phyloP scores from a whole-genome alignment of 2,888 invertebrate species.

The Strigamia transsilvanica region DNA sequence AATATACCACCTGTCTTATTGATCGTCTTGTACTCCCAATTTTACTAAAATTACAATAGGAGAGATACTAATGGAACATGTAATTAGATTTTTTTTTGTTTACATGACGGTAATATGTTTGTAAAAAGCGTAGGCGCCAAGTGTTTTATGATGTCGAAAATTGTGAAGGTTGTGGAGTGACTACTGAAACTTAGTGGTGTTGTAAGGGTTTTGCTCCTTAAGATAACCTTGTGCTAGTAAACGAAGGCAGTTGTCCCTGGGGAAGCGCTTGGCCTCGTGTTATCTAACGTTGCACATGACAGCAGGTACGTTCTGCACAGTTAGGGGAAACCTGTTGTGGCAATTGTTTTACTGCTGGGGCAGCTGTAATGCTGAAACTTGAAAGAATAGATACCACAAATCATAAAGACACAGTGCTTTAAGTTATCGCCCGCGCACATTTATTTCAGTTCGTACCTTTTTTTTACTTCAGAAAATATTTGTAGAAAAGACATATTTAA shows the following conservation, averaged over 20 bases:
- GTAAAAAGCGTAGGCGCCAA: background rate
- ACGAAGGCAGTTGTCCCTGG: slow-evolving; percentile 41
- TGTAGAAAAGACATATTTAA: too few species aligned
- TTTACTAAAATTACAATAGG: background rate
- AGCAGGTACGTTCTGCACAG: slow-evolving; percentile 49
- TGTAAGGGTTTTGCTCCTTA: slow-evolving; percentile 49
- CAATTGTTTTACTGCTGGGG: slow-evolving; percentile 55
- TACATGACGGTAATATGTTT: background rate
- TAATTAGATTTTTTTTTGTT: background rate
- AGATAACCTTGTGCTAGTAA: slow-evolving; percentile 50
- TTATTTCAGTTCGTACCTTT: background rate
- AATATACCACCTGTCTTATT: slow-evolving; percentile 20
- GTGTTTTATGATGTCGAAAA: slow-evolving; percentile 29
- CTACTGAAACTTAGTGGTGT: slow-evolving; percentile 29
- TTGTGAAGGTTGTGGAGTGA: background rate
- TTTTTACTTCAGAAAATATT: background rate
- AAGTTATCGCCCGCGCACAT: background rate
- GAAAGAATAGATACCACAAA: slow-evolving; percentile 53
- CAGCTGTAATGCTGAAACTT: slow-evolving; percentile 54
- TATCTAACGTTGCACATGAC: slow-evolving; percentile 53
- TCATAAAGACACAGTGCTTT: slow-evolving; percentile 52
- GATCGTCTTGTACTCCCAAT: background rate
- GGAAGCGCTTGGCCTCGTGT: slow-evolving; percentile 51
- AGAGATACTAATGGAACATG: background rate
- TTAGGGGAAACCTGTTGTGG: slow-evolving; percentile 53